A percentile compares a stretch with the other conserved stretches of the same genome.
Evolutionary conservation across 1,140 invertebrate species (phyloP).

Genomic region (Zaprionus gabonicus): DNA sequence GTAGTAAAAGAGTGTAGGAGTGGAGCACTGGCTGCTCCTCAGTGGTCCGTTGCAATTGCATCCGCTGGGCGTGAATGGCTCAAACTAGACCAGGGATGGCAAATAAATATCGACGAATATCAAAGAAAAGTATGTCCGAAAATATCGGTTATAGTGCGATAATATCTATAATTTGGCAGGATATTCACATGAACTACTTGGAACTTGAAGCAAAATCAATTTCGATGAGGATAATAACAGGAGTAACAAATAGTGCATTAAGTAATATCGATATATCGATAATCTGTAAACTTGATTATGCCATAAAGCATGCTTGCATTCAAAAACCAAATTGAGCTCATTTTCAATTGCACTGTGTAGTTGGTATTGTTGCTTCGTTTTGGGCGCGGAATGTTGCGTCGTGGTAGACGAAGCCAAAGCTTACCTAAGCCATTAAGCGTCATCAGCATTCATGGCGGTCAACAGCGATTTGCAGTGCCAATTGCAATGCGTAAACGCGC

Average conservation of each 20-base stretch:
- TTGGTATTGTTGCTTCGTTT: constrained; percentile 18
- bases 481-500: constrained; percentile 65
- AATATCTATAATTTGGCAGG: too few species aligned
- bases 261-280: constrained; percentile 9
- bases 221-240: too few species aligned
- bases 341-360: constrained; percentile 53
- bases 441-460: constrained; percentile 81
- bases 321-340: constrained; percentile 48
- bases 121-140: too few species aligned
- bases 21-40: constrained; percentile 22
- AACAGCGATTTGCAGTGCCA: constrained; percentile 72
- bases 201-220: too few species aligned
- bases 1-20: neutral
- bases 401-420: constrained; percentile 27
- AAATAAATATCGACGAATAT: too few species aligned
- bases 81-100: constrained; percentile 1
- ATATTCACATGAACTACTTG: too few species aligned
- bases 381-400: constrained; percentile 62
- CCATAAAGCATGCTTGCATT: constrained; percentile 57
- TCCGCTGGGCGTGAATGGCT: constrained; percentile 48
- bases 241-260: neutral
- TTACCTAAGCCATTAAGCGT: constrained; percentile 61
- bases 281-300: constrained; percentile 72
- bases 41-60: constrained; percentile 57
- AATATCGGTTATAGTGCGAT: too few species aligned